A percentile compares a stretch with the other conserved stretches of the same genome.
These are phyloP conservation scores for Sitobion miscanthi DNA, from an alignment of 1,140 invertebrate species.

Conservation along the genomic window DNA sequence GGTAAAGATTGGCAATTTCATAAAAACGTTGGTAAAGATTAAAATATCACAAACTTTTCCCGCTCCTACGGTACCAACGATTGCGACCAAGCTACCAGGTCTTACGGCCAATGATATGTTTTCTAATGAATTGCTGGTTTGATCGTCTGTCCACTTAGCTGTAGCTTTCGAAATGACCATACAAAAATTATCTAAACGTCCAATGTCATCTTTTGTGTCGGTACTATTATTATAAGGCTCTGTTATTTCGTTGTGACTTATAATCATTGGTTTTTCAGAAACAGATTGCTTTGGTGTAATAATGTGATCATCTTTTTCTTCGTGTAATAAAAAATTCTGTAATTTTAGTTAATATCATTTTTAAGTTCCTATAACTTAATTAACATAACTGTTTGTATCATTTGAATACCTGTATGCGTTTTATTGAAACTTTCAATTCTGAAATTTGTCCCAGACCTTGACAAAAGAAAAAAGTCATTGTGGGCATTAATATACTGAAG, in stretches of 20 bases:
- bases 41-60: conserved; percentile 72
- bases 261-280: neutral
- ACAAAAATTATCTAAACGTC: conserved; percentile 66
- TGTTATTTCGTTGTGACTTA: neutral
- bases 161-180: conserved; percentile 67
- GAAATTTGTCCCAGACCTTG: conserved; percentile 69
- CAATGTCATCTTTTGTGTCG: conserved; percentile 61
- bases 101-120: conserved; percentile 71
- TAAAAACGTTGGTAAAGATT: neutral
- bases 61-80: conserved; percentile 82
- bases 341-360: conserved; percentile 61
- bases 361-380: neutral
- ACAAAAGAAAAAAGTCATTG: conserved; percentile 74
- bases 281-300: neutral
- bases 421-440: conserved; percentile 72
- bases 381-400: neutral
- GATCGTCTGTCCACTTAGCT: conserved; percentile 69
- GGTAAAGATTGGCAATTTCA: neutral
- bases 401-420: conserved; percentile 65
- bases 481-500: conserved; percentile 74
- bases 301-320: conserved; percentile 64
- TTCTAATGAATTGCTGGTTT: conserved; percentile 68
- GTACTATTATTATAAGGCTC: neutral
- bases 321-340: conserved; percentile 73
- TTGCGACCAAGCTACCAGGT: conserved; percentile 73